Base-by-base conservation (phyloP, 92 coral and sea anemone genomes). In the Blastomussa wellsi region DNA sequence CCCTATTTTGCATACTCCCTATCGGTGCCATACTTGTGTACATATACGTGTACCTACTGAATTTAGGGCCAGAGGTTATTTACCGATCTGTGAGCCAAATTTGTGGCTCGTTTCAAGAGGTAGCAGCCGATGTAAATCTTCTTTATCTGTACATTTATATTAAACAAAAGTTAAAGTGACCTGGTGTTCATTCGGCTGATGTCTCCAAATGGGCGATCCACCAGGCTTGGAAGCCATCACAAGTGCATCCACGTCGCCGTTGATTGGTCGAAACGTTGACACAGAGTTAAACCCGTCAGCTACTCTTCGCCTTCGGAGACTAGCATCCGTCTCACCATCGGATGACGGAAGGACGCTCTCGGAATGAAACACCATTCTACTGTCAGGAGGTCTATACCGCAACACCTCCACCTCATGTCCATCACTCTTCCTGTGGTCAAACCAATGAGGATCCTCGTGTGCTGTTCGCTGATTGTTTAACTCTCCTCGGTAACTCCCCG, bases 201-300 rank as follows among this genome's bases (percentile, higher is more conserved):
- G 92, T 88, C 88, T 90, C 98, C 98, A 94, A 91, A 94, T 90
- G 55, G 98, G 98, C 59, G 98, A 92, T 17, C 91, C 86, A 16
- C 90, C 93, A 71, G 94, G 95, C 88, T 88, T 92, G 79, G 98
- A 72, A 26, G 92, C 87, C 79, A 83, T 62, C 66, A 82, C 90
- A 66, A 94, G 91, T 4, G 92, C 98, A 79, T 94, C 94, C 74
- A 94, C 82, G 83, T 94, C 98, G 68, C 98, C 98, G 79, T 94
- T 94, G 88, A 94, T 92, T 77, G 98, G 98, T 84, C 98, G 95
- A 94, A 92, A 92, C 62, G 92, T 84, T 39, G 93, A 81, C 44
- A 82, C 74, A 10, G 88, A 47, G 68, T 76, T 79, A 44, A 82
- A 87, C 31, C 79, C 86, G 59, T 88, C 96, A 60, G 90, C 65